Evolutionary conservation across 2,797 vertebrate genomes (phyloP).

Genomic region (Gastrophryne carolinensis): DNA sequence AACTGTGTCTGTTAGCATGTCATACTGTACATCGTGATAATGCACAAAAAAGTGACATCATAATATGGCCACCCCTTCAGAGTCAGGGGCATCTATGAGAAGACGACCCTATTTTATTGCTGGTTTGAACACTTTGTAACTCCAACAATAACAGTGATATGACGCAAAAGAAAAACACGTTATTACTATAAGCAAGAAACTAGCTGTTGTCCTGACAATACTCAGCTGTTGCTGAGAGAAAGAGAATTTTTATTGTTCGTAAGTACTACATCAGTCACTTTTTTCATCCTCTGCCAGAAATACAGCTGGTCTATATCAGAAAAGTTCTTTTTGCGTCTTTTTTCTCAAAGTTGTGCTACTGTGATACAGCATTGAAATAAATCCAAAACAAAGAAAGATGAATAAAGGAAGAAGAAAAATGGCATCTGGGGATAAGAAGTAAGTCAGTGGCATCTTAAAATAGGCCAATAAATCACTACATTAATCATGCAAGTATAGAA

Average conservation of each 20-base stretch:
- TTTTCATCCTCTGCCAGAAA: constrained; percentile 71
- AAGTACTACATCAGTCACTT: constrained; percentile 66
- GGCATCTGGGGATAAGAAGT: constrained; percentile 81
- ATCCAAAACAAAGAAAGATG: constrained; percentile 84
- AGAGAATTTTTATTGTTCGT: constrained; percentile 62
- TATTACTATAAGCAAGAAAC: neutral
- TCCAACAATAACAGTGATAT: no score
- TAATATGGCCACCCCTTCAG: no score
- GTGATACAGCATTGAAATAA: constrained; percentile 80
- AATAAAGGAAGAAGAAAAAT: constrained; percentile 82
- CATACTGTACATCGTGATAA: no score
- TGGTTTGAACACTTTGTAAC: no score
- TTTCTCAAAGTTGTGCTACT: constrained; percentile 72
- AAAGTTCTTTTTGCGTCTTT: constrained; percentile 34
- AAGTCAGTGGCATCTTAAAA: constrained; percentile 80
- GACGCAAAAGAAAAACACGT: neutral
- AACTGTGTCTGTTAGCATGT: no score
- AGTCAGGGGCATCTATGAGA: no score
- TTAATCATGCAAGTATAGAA: constrained; percentile 76
- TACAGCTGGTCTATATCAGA: constrained; percentile 82
- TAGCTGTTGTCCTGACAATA: constrained; percentile 62
- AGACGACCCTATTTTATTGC: no score
- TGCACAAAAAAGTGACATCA: no score
- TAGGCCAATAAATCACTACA: constrained; percentile 80
- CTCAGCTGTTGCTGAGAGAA: constrained; percentile 69